Percentiles rank a stretch among this genome's conserved stretches.
Evolutionary conservation across 2,113 vertebrate genomes (phyloP).

Genomic region (Acrocephalus kingi): DNA sequence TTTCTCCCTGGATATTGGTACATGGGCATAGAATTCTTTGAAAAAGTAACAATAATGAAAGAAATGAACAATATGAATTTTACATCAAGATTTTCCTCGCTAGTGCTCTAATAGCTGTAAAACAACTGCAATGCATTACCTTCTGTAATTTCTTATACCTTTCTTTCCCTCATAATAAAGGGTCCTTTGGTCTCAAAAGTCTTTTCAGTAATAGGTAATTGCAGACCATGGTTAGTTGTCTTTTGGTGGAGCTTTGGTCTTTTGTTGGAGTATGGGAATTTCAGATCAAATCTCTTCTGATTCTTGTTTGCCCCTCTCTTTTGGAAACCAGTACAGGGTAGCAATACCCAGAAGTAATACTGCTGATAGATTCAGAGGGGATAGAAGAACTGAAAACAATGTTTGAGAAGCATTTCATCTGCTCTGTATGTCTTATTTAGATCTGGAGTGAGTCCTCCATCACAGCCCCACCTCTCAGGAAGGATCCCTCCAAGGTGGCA

Average conservation of each 20-base stretch:
- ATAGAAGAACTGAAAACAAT: background rate
- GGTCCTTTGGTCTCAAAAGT: background rate
- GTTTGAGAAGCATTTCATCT: background rate
- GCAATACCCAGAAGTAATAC: background rate
- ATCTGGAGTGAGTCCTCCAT: background rate
- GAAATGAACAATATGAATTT: background rate
- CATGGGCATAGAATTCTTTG: background rate
- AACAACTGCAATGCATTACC: background rate
- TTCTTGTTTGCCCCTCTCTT: background rate
- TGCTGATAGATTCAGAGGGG: background rate
- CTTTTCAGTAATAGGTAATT: background rate
- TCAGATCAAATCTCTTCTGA: background rate
- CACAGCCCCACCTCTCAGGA: background rate
- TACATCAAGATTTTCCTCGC: background rate
- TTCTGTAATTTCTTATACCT: background rate
- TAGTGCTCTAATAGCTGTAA: background rate
- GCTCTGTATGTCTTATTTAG: background rate
- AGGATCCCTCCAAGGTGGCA: fast-evolving
- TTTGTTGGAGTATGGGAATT: background rate
- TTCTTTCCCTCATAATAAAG: background rate
- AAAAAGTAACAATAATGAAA: background rate
- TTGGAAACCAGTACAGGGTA: background rate
- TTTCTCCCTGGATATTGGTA: background rate
- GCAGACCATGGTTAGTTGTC: background rate
- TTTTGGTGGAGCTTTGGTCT: background rate